Base-by-base conservation (phyloP, 2,797 vertebrate genomes). In the Mionectes olivaceus region DNA sequence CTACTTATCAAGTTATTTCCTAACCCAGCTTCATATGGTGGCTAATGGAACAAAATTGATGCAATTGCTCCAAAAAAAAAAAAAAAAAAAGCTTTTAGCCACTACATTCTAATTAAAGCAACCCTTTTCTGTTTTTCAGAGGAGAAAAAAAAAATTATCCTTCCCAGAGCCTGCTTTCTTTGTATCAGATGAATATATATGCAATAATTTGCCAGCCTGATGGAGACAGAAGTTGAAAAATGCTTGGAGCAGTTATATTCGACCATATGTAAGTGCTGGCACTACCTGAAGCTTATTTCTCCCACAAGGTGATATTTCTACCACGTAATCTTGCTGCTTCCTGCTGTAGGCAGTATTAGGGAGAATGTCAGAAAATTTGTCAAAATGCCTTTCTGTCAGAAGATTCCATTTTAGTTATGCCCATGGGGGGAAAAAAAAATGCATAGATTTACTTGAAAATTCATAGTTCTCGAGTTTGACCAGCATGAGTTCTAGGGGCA, bases 21-120 rank as follows among this genome's bases (percentile, higher is more conserved):
- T 74, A 59, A 78, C 83, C 75, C 1, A 7, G 59, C 52, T 83
- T 89, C 59, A 41, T 68, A 24, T 76, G 65, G 78, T 87, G 65
- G 68, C 82, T 94, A 86, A 94, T 96, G 94, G 96, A 94, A 95
- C 37, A 92, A 85, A 96, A 95, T 90, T 76, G 93, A 89, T 94
- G 85, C 83, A 87, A 47, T 95, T 89, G 61, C 75, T 94, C 56
- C 19, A 60, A 71, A 70, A 32, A 22, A 82, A 80, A 86, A 15
- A 86, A 15, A 76, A 55, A 33, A 37, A 33, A 37, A 59, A 19
- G 82, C 85, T 94, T 96, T 97, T 86, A 96, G 89, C 60, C 50
- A 33, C 52, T 78, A 57, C 52, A 75, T 83, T 95, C 74, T 91
- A 95, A 95, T 96, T 93, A 96, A 95, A 94, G 84, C 22, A 93